Conservation (phyloP, 2,888 invertebrate species). For the Agrochola litura region DNA sequence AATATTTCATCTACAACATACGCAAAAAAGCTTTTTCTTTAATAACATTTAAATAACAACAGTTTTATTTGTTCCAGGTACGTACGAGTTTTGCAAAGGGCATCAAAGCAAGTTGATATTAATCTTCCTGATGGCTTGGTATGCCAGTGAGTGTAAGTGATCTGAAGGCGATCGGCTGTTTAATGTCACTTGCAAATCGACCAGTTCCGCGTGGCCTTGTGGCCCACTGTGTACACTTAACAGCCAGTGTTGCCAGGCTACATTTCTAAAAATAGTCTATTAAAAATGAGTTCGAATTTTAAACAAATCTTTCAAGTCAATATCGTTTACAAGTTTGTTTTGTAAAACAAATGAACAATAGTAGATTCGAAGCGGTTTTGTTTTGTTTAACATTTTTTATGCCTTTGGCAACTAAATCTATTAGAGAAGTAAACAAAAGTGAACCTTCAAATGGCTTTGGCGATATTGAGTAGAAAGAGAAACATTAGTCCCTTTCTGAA, state of each 20-base stretch:
- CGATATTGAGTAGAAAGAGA: not conserved
- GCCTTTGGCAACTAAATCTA: slow-evolving; percentile 1
- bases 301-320: not conserved
- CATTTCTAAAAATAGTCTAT: slow-evolving; percentile 23
- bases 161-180: slow-evolving; percentile 76
- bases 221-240: slow-evolving; percentile 47
- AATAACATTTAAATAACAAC: slow-evolving; percentile 33
- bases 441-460: slow-evolving; percentile 4
- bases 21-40: not conserved
- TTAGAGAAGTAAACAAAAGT: slow-evolving; percentile 9
- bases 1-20: not conserved
- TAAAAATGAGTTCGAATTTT: slow-evolving; percentile 5
- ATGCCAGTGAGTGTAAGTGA: slow-evolving; percentile 66
- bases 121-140: slow-evolving; percentile 59
- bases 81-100: slow-evolving; percentile 58
- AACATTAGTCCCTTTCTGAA: slow-evolving; percentile 10
- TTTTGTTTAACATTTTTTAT: slow-evolving; percentile 13
- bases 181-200: slow-evolving; percentile 76
- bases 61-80: slow-evolving; percentile 64
- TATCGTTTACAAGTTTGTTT: not conserved
- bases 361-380: not conserved
- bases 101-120: slow-evolving; percentile 51
- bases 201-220: slow-evolving; percentile 81
- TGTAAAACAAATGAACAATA: not conserved
- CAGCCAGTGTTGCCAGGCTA: slow-evolving; percentile 9